phyloP scores from a whole-genome alignment of 2,888 invertebrate genomes.

The Pteria penguin region DNA sequence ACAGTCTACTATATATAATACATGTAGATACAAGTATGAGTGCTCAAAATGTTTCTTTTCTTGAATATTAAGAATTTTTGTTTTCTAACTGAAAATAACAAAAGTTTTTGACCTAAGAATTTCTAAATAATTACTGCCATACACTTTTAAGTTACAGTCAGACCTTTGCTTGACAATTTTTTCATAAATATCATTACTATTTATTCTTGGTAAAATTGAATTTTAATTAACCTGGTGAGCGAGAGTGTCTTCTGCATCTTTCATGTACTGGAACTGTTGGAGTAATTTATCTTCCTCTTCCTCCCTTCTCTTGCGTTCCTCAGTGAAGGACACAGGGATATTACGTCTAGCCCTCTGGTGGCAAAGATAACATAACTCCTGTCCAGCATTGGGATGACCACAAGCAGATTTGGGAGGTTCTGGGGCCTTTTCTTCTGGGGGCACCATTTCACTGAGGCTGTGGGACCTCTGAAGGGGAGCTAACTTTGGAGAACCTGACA shows the following conservation, averaged over 20 bases:
- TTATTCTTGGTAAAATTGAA: too few relatives aligned
- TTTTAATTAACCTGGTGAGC: constrained; percentile 72
- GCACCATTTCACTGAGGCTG: constrained; percentile 60
- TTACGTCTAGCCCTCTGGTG: constrained; percentile 79
- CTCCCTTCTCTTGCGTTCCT: constrained; percentile 73
- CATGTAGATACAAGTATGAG: too few relatives aligned
- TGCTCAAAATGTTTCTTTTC: too few relatives aligned
- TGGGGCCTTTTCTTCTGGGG: constrained; percentile 37
- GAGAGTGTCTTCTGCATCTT: constrained; percentile 77
- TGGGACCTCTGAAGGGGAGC: constrained; percentile 64
- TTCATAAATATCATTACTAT: not conserved
- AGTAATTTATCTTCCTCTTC: constrained; percentile 77
- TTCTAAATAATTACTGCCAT: not conserved
- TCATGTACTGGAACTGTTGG: constrained; percentile 78
- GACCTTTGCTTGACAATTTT: not conserved
- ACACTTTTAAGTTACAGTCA: not conserved
- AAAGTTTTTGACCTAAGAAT: too few relatives aligned
- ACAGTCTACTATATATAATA: too few relatives aligned
- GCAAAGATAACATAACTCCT: constrained; percentile 80
- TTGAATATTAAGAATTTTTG: too few relatives aligned
- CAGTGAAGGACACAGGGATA: constrained; percentile 77
- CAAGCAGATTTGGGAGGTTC: constrained; percentile 64
- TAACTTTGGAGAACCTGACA: constrained; percentile 56
- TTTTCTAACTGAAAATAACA: too few relatives aligned
- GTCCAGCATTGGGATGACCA: constrained; percentile 78